These are phyloP conservation scores for Lophochroa leadbeateri DNA, from an alignment of 2,113 vertebrate genomes.

Conservation along the genomic window DNA sequence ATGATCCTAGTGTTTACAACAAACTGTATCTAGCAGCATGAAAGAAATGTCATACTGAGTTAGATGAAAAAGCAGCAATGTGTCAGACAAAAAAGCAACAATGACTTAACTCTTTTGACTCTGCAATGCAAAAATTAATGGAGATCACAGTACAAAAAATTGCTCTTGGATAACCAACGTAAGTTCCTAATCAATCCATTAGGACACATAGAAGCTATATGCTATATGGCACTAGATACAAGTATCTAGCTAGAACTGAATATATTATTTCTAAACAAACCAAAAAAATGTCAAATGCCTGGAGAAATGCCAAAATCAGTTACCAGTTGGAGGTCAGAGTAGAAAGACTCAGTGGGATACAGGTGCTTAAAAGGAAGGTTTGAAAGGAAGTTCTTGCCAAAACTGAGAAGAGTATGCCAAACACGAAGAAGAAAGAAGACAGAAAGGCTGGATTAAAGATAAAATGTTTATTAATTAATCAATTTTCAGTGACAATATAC, in stretches of 20 bases:
- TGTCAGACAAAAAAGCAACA: background rate
- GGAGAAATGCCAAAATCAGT: background rate
- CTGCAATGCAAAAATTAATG: background rate
- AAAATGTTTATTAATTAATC: background rate
- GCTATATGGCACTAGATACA: background rate
- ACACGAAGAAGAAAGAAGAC: background rate
- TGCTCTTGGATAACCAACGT: background rate
- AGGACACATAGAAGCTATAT: background rate
- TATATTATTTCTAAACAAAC: background rate
- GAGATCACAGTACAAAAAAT: background rate
- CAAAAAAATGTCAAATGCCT: background rate
- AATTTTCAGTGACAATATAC: background rate
- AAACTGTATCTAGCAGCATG: background rate
- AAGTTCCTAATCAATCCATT: background rate
- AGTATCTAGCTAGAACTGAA: background rate
- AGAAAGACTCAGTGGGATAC: background rate
- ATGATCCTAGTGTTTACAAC: background rate
- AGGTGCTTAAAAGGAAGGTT: background rate
- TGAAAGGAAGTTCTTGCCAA: background rate
- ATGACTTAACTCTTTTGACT: background rate
- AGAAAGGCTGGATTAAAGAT: background rate
- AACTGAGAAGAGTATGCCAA: background rate
- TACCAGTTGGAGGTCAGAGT: background rate
- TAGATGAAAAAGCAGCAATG: background rate
- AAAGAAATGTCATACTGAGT: background rate